These are phyloP conservation scores for Porites cylindrica DNA, from an alignment of 92 coral and sea anemone species.

Conservation along the genomic window DNA sequence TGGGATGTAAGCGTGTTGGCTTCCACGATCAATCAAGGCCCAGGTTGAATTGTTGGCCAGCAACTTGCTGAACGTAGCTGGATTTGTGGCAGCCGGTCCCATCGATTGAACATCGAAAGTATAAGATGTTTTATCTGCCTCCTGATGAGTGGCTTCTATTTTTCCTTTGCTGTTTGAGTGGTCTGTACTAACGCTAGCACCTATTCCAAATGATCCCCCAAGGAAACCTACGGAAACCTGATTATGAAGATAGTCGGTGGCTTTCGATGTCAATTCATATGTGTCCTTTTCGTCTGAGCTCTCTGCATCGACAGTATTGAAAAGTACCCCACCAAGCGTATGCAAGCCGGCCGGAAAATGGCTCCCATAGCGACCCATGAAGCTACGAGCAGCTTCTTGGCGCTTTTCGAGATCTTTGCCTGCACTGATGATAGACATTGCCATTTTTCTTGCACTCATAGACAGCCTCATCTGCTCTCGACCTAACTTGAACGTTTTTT, in stretches of 20 bases:
- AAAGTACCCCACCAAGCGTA: conserved; percentile 68
- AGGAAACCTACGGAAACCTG: conserved; percentile 58
- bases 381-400: conserved; percentile 35
- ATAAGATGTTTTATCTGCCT: conserved; percentile 23
- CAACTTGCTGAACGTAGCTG: conserved; percentile 51
- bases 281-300: conserved; percentile 1
- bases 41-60: conserved; percentile 56
- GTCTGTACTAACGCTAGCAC: conserved; percentile 18
- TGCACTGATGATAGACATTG: conserved; percentile 8
- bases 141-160: neutral
- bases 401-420: neutral
- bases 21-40: conserved; percentile 65
- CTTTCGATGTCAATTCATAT: conserved; percentile 39
- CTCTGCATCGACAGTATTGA: conserved; percentile 48
- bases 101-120: conserved; percentile 50
- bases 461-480: conserved; percentile 47
- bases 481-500: conserved; percentile 46
- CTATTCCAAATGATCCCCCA: conserved; percentile 52
- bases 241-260: conserved; percentile 38
- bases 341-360: conserved; percentile 68
- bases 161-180: conserved; percentile 14
- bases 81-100: conserved; percentile 62
- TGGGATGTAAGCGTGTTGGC: conserved; percentile 49
- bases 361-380: conserved; percentile 64
- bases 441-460: conserved; percentile 45